Percentiles rank a stretch among this genome's conserved stretches.
These are phyloP conservation scores for Lasius platythorax DNA, from an alignment of 2,888 invertebrate species.

Conservation along the genomic window DNA sequence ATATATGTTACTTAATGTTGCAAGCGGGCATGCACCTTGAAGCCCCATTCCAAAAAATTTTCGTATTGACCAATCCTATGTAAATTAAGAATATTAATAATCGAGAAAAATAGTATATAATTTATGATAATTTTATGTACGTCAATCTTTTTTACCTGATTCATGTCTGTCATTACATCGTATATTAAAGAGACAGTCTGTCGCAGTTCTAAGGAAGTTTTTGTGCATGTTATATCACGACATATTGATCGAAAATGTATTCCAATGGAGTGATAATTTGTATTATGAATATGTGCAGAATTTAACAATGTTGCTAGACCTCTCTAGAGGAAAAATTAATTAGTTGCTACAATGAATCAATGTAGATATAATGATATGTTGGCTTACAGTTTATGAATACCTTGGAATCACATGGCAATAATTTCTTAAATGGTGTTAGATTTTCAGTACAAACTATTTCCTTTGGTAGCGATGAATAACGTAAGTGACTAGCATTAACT, in stretches of 20 bases:
- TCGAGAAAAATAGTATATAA: background rate
- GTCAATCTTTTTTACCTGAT: slow-evolving; percentile 75
- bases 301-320: slow-evolving; percentile 96
- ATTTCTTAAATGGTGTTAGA: slow-evolving; percentile 98
- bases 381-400: slow-evolving; percentile 79
- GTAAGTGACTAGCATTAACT: slow-evolving; percentile 87
- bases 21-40: slow-evolving; percentile 93
- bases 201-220: slow-evolving; percentile 92
- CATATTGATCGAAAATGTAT: slow-evolving; percentile 95
- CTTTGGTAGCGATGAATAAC: slow-evolving; percentile 96
- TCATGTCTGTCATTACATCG: slow-evolving; percentile 88
- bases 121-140: background rate
- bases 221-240: slow-evolving; percentile 87
- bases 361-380: slow-evolving; percentile 24
- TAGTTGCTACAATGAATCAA: background rate
- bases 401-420: slow-evolving; percentile 97
- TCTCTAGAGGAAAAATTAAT: slow-evolving; percentile 85
- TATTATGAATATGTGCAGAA: slow-evolving; percentile 96
- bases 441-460: slow-evolving; percentile 99
- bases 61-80: slow-evolving; percentile 93
- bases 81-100: background rate
- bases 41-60: slow-evolving; percentile 95
- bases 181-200: slow-evolving; percentile 96
- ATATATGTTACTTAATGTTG: slow-evolving; percentile 92
- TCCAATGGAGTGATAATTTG: slow-evolving; percentile 96